Evolutionary conservation across 2,888 invertebrate genomes (phyloP).

Genomic region (Chorisops tibialis): DNA sequence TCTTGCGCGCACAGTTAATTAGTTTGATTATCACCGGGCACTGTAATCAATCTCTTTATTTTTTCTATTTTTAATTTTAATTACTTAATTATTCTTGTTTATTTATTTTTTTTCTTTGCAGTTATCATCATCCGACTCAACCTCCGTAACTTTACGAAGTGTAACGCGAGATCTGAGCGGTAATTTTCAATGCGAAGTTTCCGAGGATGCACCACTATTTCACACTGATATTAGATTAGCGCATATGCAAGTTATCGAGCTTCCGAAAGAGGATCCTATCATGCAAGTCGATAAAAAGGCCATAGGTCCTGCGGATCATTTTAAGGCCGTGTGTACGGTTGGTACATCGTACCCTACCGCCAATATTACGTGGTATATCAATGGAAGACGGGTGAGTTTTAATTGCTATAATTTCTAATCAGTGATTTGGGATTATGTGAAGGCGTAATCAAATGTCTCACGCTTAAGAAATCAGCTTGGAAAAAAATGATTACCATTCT

Average conservation of each 20-base stretch:
- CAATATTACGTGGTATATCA: constrained; percentile 58
- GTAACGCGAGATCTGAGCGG: constrained; percentile 57
- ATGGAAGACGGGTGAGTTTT: constrained; percentile 54
- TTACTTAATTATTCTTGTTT: too few relatives aligned
- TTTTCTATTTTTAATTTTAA: too few relatives aligned
- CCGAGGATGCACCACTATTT: constrained; percentile 59
- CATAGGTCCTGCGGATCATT: constrained; percentile 54
- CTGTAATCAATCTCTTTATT: too few relatives aligned
- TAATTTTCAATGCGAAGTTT: constrained; percentile 58
- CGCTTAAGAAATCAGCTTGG: too few relatives aligned
- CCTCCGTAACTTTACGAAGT: constrained; percentile 55
- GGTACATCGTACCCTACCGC: constrained; percentile 57
- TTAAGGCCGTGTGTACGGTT: constrained; percentile 57
- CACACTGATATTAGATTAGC: constrained; percentile 57
- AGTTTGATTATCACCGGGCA: too few relatives aligned
- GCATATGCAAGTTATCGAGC: constrained; percentile 57
- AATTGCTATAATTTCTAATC: too few relatives aligned
- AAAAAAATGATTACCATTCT: too few relatives aligned
- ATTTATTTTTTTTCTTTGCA: constrained; percentile 41
- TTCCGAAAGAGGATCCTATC: constrained; percentile 56
- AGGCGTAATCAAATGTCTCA: too few relatives aligned
- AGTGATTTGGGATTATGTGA: too few relatives aligned
- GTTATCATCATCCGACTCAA: constrained; percentile 56
- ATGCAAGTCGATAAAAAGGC: constrained; percentile 56
- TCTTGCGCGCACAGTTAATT: too few relatives aligned